phyloP scores from a whole-genome alignment of 1,140 invertebrate genomes.

The Macrobrachium nipponense region DNA sequence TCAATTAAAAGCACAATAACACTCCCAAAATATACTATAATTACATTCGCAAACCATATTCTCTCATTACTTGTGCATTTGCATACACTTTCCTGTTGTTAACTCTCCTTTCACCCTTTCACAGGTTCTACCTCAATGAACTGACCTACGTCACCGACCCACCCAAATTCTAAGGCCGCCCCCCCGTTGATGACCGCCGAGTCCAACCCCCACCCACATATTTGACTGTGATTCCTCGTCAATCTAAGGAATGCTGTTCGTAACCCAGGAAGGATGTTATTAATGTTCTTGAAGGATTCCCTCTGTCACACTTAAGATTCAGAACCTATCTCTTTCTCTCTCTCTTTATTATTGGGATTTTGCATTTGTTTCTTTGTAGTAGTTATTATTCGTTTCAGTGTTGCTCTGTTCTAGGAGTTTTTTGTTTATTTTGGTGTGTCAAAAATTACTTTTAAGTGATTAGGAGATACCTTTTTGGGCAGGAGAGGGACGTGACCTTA shows the following conservation, averaged over 20 bases:
- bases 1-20: too few relatives aligned
- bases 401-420: too few relatives aligned
- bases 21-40: too few relatives aligned
- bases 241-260: constrained; percentile 15
- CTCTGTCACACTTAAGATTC: neutral
- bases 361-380: neutral
- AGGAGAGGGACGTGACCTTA: too few relatives aligned
- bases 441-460: too few relatives aligned
- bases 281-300: neutral
- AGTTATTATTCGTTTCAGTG: neutral
- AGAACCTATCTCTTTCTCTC: neutral
- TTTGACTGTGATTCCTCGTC: constrained; percentile 36
- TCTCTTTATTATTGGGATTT: too few relatives aligned
- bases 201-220: neutral
- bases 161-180: constrained; percentile 66
- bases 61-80: too few relatives aligned
- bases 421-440: too few relatives aligned
- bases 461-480: too few relatives aligned
- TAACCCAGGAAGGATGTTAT: constrained; percentile 12
- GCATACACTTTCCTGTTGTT: too few relatives aligned
- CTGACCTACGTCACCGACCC: constrained; percentile 75
- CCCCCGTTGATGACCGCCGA: neutral
- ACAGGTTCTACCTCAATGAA: constrained; percentile 75
- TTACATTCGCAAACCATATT: too few relatives aligned
- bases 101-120: constrained; percentile 42